These are phyloP conservation scores for Recurvirostra avosetta DNA, from an alignment of 2,113 vertebrate genomes.

Conservation along the genomic window DNA sequence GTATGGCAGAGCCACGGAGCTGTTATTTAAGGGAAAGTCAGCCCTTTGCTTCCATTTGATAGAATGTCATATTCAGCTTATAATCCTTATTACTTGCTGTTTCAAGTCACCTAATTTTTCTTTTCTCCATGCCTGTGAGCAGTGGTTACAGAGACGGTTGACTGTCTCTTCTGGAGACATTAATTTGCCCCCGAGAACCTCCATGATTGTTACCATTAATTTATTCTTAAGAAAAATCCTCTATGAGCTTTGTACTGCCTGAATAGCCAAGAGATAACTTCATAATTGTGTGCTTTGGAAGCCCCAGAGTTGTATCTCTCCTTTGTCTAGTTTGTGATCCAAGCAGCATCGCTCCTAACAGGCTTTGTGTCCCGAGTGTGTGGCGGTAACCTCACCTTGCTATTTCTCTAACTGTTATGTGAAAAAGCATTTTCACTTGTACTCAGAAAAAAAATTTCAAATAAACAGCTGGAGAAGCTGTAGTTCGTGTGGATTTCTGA, in stretches of 20 bases:
- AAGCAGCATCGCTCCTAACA: not conserved
- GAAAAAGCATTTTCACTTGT: not conserved
- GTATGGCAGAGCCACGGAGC: not conserved
- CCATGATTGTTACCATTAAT: not conserved
- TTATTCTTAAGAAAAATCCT: not conserved
- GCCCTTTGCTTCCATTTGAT: not conserved
- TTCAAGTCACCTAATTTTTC: not conserved
- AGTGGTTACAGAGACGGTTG: not conserved
- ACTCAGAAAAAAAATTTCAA: not conserved
- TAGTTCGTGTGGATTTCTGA: not conserved
- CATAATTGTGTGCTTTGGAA: not conserved
- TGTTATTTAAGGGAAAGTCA: not conserved
- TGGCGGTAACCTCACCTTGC: not conserved
- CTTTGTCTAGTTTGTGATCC: not conserved
- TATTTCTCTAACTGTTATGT: not conserved
- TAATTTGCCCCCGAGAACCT: not conserved
- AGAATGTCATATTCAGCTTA: not conserved
- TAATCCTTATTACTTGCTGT: not conserved
- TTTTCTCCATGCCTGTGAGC: not conserved
- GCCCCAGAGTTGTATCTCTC: not conserved
- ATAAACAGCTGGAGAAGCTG: not conserved
- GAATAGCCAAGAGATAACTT: not conserved
- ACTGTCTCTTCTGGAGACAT: not conserved
- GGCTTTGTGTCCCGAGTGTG: accelerated
- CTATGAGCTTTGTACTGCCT: not conserved